phyloP scores from a whole-genome alignment of 2,797 vertebrate species.

The Dryobates pubescens region DNA sequence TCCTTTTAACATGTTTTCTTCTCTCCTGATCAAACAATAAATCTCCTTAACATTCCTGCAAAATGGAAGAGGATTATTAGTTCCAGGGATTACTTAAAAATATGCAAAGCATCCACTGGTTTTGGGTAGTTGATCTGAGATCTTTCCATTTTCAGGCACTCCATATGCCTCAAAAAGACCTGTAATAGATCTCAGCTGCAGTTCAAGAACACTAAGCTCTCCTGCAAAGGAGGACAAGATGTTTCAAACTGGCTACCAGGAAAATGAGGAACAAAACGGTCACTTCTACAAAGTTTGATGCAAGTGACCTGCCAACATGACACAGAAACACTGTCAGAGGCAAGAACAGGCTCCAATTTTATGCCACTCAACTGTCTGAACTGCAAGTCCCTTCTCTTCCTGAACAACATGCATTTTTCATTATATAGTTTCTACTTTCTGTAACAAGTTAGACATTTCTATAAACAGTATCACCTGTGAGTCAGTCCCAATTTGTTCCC shows the following conservation, averaged over 20 bases:
- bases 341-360: background rate
- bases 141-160: conserved; percentile 18
- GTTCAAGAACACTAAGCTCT: background rate
- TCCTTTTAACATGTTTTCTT: conserved; percentile 1
- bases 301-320: background rate
- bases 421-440: background rate
- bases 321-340: background rate
- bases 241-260: background rate
- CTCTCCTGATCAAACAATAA: background rate
- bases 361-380: background rate
- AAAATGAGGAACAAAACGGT: background rate
- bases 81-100: conserved; percentile 51
- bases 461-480: background rate
- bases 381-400: background rate
- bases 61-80: conserved; percentile 25
- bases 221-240: background rate
- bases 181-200: conserved; percentile 7
- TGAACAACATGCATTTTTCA: background rate
- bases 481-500: background rate
- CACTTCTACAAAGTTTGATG: background rate
- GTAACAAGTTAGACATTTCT: background rate
- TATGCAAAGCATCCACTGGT: conserved; percentile 26
- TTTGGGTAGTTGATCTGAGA: conserved; percentile 16
- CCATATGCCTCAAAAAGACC: background rate
- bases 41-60: conserved; percentile 45